phyloP scores from a whole-genome alignment of 2,113 vertebrate genomes.

The Dryoscopus gambensis region DNA sequence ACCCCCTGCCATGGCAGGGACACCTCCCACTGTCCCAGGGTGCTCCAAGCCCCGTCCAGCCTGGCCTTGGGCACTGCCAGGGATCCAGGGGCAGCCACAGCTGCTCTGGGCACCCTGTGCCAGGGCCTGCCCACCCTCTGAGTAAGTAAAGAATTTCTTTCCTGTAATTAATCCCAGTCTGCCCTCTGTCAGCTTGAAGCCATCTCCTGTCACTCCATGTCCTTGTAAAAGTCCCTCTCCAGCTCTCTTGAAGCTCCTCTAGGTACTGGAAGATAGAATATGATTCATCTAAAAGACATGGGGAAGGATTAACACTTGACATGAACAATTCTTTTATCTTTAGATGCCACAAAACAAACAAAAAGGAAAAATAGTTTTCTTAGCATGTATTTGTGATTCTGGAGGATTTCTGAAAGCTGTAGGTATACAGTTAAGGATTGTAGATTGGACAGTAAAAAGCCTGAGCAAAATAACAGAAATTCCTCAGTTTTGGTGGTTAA shows the following conservation, averaged over 20 bases:
- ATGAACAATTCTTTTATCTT: not conserved
- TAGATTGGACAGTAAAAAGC: not conserved
- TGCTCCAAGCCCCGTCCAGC: not conserved
- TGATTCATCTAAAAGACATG: not conserved
- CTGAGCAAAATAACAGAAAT: not conserved
- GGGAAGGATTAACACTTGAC: not conserved
- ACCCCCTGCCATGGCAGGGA: not conserved
- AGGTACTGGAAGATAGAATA: not conserved
- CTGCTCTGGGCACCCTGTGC: not conserved
- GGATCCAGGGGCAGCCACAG: not conserved
- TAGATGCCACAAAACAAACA: not conserved
- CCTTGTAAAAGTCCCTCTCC: not conserved
- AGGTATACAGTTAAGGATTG: not conserved
- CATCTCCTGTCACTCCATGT: not conserved
- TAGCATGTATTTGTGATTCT: not conserved
- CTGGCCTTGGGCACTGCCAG: not conserved
- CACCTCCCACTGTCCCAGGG: fast-evolving
- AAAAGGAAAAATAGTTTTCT: fast-evolving
- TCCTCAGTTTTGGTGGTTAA: not conserved
- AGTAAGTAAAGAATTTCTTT: not conserved
- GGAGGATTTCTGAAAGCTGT: not conserved
- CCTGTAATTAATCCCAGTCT: not conserved
- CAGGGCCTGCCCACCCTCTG: not conserved
- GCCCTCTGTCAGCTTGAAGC: not conserved
- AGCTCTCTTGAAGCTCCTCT: not conserved